These are phyloP conservation scores for Prosopocoilus inquinatus DNA, from an alignment of 2,888 invertebrate genomes.

Conservation along the genomic window DNA sequence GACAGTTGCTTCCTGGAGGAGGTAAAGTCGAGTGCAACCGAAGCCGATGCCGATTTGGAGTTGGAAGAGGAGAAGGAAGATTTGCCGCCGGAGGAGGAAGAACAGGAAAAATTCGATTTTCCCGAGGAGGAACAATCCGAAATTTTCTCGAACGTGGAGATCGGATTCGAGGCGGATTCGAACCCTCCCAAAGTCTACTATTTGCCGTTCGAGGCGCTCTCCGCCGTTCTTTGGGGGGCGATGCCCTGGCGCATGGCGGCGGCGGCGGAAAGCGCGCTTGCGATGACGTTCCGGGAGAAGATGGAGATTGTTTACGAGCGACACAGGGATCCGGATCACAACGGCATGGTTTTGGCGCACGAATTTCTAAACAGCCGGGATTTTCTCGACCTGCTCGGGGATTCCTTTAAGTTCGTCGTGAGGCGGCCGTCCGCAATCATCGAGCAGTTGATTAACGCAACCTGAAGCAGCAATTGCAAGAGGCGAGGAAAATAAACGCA, in stretches of 20 bases:
- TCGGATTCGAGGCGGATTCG: neutral
- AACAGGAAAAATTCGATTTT: constrained; percentile 12
- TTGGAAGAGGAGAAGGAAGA: constrained; percentile 8
- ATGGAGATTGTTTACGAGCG: constrained; percentile 38
- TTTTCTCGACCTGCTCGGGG: constrained; percentile 33
- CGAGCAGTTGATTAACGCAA: neutral
- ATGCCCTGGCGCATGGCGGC: constrained; percentile 40
- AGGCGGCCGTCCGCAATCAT: constrained; percentile 32
- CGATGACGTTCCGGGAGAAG: constrained; percentile 37
- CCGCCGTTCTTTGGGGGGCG: constrained; percentile 35
- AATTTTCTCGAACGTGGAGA: constrained; percentile 27
- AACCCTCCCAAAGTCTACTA: constrained; percentile 30
- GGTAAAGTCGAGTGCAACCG: neutral
- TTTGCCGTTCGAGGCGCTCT: constrained; percentile 37
- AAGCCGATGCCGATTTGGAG: no score
- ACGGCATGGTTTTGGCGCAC: constrained; percentile 38
- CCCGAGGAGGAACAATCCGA: constrained; percentile 7
- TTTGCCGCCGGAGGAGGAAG: constrained; percentile 14
- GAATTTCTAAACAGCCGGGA: constrained; percentile 37
- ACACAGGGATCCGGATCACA: constrained; percentile 35
- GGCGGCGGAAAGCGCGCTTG: constrained; percentile 31
- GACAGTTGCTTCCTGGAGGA: constrained; percentile 37
- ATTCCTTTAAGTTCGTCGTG: constrained; percentile 35
- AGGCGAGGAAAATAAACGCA: no score
- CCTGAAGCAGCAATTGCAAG: no score